Evolutionary conservation across 92 coral and sea anemone species (phyloP).

Genomic region (Heliopora coerulea): DNA sequence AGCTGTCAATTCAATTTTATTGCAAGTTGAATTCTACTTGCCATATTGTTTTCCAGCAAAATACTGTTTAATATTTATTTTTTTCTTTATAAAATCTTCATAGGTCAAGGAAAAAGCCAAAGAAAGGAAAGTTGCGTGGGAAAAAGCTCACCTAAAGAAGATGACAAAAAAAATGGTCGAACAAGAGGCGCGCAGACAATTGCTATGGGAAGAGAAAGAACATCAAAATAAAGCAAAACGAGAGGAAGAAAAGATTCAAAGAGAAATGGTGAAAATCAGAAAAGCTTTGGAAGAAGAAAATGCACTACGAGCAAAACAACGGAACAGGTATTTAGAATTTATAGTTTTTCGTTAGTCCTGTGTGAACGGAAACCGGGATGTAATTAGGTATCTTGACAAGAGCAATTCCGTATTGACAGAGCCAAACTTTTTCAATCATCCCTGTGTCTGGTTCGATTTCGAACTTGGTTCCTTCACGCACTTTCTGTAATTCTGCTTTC

Average conservation of each 20-base stretch:
- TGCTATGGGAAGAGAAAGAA: slow-evolving; percentile 83
- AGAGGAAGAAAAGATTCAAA: slow-evolving; percentile 79
- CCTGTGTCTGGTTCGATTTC: no score
- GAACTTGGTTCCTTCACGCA: no score
- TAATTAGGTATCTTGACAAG: no score
- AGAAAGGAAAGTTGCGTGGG: slow-evolving; percentile 65
- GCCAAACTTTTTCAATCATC: no score
- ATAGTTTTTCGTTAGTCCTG: neutral
- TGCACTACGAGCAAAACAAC: slow-evolving; percentile 59
- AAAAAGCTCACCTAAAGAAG: slow-evolving; percentile 65
- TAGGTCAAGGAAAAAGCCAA: slow-evolving; percentile 90
- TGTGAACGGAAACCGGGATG: no score
- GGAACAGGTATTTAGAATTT: slow-evolving; percentile 48
- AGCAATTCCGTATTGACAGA: no score
- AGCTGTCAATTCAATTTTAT: no score
- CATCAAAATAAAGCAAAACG: slow-evolving; percentile 58
- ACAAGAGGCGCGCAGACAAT: slow-evolving; percentile 82
- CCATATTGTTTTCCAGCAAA: no score
- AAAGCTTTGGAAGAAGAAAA: slow-evolving; percentile 84
- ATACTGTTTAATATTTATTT: no score
- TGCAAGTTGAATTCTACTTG: no score
- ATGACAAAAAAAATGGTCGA: slow-evolving; percentile 83
- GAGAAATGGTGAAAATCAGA: slow-evolving; percentile 86
- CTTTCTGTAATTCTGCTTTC: no score
- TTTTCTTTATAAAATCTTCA: no score